These are phyloP conservation scores for Volucella bombylans DNA, from an alignment of 2,888 invertebrate genomes.

Conservation along the genomic window DNA sequence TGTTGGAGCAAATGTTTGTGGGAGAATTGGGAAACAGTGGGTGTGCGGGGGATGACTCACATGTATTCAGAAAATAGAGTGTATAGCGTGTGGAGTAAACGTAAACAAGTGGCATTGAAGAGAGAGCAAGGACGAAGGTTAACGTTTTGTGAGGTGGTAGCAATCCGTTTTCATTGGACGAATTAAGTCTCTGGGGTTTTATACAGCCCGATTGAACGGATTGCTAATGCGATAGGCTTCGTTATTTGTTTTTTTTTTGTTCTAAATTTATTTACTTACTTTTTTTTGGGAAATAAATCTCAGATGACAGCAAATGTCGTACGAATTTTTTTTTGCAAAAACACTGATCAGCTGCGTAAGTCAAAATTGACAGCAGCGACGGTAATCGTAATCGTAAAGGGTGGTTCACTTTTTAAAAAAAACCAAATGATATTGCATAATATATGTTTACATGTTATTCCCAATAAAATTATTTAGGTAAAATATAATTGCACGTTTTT, in stretches of 20 bases:
- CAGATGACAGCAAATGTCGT: too few relatives aligned
- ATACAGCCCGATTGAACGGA: not conserved
- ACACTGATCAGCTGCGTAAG: too few relatives aligned
- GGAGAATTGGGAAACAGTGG: slow-evolving; percentile 4
- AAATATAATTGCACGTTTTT: too few relatives aligned
- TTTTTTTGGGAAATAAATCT: too few relatives aligned
- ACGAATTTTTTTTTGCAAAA: too few relatives aligned
- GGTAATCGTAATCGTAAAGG: too few relatives aligned
- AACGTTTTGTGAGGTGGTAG: slow-evolving; percentile 32
- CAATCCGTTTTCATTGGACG: slow-evolving; percentile 28
- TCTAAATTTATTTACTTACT: too few relatives aligned
- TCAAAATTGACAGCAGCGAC: too few relatives aligned
- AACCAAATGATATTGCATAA: not conserved
- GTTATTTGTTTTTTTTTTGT: not conserved
- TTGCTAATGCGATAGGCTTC: not conserved
- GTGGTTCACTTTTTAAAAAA: not conserved
- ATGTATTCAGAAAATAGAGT: slow-evolving; percentile 32
- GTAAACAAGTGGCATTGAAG: slow-evolving; percentile 73
- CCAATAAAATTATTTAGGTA: too few relatives aligned
- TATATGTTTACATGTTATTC: too few relatives aligned
- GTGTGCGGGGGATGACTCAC: slow-evolving; percentile 49
- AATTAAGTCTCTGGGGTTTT: slow-evolving; percentile 16
- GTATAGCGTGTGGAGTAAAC: slow-evolving; percentile 47
- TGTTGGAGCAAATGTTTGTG: slow-evolving; percentile 2
- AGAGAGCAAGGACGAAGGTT: slow-evolving; percentile 72